Evolutionary conservation across 2,113 vertebrate species (phyloP), one percentile per base, ranked within the genome.

Genomic region (Cololabis saira): DNA sequence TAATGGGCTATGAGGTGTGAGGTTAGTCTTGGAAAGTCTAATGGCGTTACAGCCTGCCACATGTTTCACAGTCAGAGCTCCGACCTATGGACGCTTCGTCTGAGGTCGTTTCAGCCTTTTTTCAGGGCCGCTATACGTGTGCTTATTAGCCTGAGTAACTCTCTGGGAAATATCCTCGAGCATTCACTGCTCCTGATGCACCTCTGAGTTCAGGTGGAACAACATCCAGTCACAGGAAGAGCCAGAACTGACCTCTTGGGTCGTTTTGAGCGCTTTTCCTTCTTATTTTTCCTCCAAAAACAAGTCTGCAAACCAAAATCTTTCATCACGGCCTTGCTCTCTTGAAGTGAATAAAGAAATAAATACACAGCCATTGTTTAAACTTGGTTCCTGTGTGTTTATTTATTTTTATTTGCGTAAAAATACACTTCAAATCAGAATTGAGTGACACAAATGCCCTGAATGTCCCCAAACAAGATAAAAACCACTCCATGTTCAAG

Each of bases 1-100:
- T 81, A 87, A 83, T 72, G 47, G 54, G 44, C 66, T 37, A n/a
- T 4, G 2, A 76, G 68, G 78, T 82, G 72, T 51, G 53, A 75
- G 40, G 30, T 85, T 60, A 76, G 45, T 50, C 57, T 57, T 58
- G 60, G 75, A 18, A 59, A 71, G 76, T 74, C 24, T 66, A 67
- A 37, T 61, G 60, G 69, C 61, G 47, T 61, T 49, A 74, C 73
- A 65, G 50, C 47, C 33, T 37, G 33, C 33, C 33, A 37, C 6
- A 24, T 6, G 58, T 55, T 19, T 52, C 40, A 12, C 60, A 54
- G 44, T 50, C 15, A 6, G 3, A 6, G 51, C 51, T 55, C 48
- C 41, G 43, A 22, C 64, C 61, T 3, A 61, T 40, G 51, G 30
- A 49, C 16, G 7, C 50, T 2, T 40, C 30, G 30, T 51, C 16